phyloP scores from a whole-genome alignment of 2,888 invertebrate species.

The Liopterus haemorrhoidalis region DNA sequence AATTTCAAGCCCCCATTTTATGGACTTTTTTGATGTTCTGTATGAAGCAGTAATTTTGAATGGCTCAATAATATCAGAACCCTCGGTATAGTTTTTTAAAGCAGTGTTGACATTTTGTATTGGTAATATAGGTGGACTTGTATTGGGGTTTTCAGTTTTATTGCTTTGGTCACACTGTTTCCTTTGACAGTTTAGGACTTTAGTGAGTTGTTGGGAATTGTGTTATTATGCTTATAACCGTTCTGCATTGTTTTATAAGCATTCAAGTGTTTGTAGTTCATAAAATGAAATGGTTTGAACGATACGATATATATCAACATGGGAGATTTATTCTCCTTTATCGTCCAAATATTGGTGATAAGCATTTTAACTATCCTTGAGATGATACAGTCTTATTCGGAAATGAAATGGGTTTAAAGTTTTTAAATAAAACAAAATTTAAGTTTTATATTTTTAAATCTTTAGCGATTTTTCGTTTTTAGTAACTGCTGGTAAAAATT shows the following conservation, averaged over 20 bases:
- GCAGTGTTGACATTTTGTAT: constrained; percentile 31
- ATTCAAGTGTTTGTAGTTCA: constrained; percentile 10
- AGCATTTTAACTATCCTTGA: too few relatives aligned
- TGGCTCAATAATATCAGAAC: constrained; percentile 27
- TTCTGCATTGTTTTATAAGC: constrained; percentile 15
- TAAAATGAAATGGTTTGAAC: not conserved
- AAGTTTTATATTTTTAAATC: too few relatives aligned
- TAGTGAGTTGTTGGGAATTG: constrained; percentile 14
- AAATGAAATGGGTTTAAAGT: too few relatives aligned
- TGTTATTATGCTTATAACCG: constrained; percentile 16
- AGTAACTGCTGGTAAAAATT: too few relatives aligned
- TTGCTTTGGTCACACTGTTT: too few relatives aligned
- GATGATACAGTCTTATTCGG: too few relatives aligned
- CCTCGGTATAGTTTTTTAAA: constrained; percentile 9
- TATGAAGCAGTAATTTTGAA: constrained; percentile 30
- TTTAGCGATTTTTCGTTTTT: too few relatives aligned
- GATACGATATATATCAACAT: too few relatives aligned
- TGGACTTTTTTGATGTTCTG: constrained; percentile 25
- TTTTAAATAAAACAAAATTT: too few relatives aligned
- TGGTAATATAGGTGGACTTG: constrained; percentile 24
- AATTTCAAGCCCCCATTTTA: too few relatives aligned
- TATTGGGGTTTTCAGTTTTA: constrained; percentile 25
- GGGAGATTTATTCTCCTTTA: too few relatives aligned
- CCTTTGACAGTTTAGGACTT: constrained; percentile 11
- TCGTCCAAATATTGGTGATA: too few relatives aligned